phyloP scores from a whole-genome alignment of 2,113 vertebrate genomes.

The Phaethornis superciliosus region DNA sequence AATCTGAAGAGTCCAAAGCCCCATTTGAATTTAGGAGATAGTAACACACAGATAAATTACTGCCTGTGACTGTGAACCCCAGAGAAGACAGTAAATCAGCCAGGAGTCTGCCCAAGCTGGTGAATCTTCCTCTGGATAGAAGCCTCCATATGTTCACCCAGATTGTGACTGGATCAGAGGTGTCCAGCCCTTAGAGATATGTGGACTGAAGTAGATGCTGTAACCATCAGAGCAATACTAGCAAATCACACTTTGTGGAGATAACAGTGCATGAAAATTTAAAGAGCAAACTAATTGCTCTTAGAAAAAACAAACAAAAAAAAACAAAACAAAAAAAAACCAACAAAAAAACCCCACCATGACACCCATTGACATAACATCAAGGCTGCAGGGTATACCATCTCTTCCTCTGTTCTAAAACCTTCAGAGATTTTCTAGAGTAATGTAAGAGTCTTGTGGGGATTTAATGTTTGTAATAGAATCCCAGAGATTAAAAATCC shows the following conservation, averaged over 20 bases:
- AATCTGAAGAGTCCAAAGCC: neutral
- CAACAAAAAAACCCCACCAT: neutral
- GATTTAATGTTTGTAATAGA: neutral
- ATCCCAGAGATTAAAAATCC: neutral
- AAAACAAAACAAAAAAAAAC: no score
- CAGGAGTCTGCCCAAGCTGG: neutral
- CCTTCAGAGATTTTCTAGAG: neutral
- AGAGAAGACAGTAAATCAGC: neutral
- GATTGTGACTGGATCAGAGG: fast-evolving
- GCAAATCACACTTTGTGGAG: neutral
- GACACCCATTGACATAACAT: neutral
- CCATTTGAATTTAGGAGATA: neutral
- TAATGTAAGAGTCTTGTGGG: neutral
- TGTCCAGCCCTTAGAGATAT: neutral
- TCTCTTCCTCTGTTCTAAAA: neutral
- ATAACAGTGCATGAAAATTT: neutral
- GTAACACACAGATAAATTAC: neutral
- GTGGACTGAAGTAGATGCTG: neutral
- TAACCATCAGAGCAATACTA: neutral
- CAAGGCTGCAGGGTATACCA: neutral
- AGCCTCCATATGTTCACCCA: neutral
- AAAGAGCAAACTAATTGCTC: neutral
- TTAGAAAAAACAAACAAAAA: no score
- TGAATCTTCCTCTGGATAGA: neutral
- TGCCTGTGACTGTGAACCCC: neutral